phyloP scores from a whole-genome alignment of 2,888 invertebrate species.

The Trichogramma evanescens region DNA sequence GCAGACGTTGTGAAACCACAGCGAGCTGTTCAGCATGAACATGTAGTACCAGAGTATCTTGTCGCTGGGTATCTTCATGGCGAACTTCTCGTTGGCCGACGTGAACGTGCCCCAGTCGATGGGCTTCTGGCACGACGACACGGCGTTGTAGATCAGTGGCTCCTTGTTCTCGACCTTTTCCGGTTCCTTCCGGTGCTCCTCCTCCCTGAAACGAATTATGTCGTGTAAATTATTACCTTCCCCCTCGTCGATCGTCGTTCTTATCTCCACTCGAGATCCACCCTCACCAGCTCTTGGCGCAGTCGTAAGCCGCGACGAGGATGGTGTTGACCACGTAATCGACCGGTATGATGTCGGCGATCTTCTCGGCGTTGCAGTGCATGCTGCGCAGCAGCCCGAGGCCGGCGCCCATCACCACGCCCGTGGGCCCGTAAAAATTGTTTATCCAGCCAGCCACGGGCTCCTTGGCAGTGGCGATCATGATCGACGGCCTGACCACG shows the following conservation, averaged over 20 bases:
- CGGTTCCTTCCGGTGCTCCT: not conserved
- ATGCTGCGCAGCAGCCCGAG: slow-evolving; percentile 58
- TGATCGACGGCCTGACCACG: slow-evolving; percentile 64
- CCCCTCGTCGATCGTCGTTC: too few relatives aligned
- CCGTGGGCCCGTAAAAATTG: slow-evolving; percentile 64
- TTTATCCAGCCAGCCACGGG: slow-evolving; percentile 60
- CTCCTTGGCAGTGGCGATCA: slow-evolving; percentile 44
- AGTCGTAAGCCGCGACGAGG: slow-evolving; percentile 55
- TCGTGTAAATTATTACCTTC: too few relatives aligned
- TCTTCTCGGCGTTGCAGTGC: slow-evolving; percentile 49
- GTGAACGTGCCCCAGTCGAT: slow-evolving; percentile 68
- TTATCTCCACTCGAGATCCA: not conserved
- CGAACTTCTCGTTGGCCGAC: slow-evolving; percentile 50
- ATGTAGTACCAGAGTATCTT: slow-evolving; percentile 60
- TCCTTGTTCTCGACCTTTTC: slow-evolving; percentile 33
- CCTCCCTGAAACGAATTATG: slow-evolving; percentile 6
- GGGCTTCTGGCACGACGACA: slow-evolving; percentile 75
- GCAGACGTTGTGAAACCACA: slow-evolving; percentile 52
- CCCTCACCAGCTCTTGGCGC: slow-evolving; percentile 33
- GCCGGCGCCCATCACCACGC: slow-evolving; percentile 49
- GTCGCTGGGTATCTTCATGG: slow-evolving; percentile 51
- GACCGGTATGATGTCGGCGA: slow-evolving; percentile 64
- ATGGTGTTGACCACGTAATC: slow-evolving; percentile 60
- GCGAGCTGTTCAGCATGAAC: slow-evolving; percentile 54
- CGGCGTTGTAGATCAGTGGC: slow-evolving; percentile 74